Base-by-base conservation (phyloP, 2,113 vertebrate genomes). In the Gymnogyps californianus region DNA sequence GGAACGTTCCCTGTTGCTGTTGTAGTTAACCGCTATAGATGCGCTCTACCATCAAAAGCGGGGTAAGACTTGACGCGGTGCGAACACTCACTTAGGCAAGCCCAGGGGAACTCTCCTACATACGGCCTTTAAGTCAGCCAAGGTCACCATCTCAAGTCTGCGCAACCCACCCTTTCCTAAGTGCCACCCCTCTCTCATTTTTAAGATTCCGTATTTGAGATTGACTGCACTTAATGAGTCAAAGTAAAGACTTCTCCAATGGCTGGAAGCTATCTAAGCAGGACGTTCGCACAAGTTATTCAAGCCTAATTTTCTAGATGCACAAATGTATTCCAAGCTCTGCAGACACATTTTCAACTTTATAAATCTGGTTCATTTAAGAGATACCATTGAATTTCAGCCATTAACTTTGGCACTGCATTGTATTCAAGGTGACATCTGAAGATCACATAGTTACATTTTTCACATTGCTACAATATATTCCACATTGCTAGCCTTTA, bases 31-130 rank as follows among this genome's bases (percentile, higher is more conserved):
- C 15, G 2, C 65, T n/a, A 4, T 0, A 47, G 55, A 20, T 9
- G 28, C 32, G 19, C 19, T 36, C 34, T 32, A 34, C 26, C 9
- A 31, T 25, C 38, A 58, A 40, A 51, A 65, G 18, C 14, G 46
- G 25, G 22, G 11, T 42, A 42, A n/a, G 36, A 11, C 54, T 46
- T 28, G 5, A 42, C 0, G 2, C 0, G 2, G 40, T 28, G 34
- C 51, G 24, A 69, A 46, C 24, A 7, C 28, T 44, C 36, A 10
- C 18, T 32, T 8, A 4, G 28, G 51, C 32, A 31, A 40, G n/a
- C 29, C 52, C 29, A 15, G 6, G 20, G 32, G 38, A 66, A 15
- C 36, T 22, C 70, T 51, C 42, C 44, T 26, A 4, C 18, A 11
- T 3, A 16, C 5, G 22, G 49, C 36, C 26, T 58, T n/a, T 13